Conservation (phyloP, 2,888 invertebrate genomes). For the Kryphioiulus occultus region DNA sequence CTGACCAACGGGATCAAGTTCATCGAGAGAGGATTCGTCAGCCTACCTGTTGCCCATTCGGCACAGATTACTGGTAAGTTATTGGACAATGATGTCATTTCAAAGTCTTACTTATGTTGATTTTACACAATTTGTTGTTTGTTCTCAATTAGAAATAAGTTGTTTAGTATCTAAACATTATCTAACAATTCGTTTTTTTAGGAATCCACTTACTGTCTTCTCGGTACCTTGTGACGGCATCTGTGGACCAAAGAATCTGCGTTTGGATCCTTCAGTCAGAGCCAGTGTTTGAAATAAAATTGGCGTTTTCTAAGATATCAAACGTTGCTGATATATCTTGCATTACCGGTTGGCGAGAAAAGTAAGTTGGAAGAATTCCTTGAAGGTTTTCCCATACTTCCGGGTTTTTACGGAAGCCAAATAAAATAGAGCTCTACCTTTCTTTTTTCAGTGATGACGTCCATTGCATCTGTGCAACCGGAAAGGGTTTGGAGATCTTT, state of each 20-base stretch:
- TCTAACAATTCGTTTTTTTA: not conserved
- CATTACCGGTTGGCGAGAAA: not conserved
- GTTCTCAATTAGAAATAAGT: no score
- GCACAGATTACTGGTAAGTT: constrained; percentile 46
- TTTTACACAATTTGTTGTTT: no score
- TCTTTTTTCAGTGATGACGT: not conserved
- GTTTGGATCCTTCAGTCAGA: not conserved
- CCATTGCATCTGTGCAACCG: not conserved
- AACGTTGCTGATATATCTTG: constrained; percentile 34
- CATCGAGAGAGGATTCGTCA: not conserved
- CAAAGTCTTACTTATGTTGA: no score
- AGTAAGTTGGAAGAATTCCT: not conserved
- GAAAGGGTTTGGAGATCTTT: constrained; percentile 1
- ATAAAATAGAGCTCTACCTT: not conserved
- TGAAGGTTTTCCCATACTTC: no score
- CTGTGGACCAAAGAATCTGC: constrained; percentile 43
- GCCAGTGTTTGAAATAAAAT: not conserved
- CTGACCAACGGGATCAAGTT: not conserved
- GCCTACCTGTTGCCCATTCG: constrained; percentile 3
- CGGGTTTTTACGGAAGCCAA: no score
- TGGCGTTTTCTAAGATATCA: constrained; percentile 11
- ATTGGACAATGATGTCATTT: not conserved
- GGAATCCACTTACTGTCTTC: not conserved
- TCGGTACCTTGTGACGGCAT: not conserved
- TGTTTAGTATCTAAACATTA: no score